Conservation (phyloP, 1,140 invertebrate species). For the Drosophila nigrodunni region DNA sequence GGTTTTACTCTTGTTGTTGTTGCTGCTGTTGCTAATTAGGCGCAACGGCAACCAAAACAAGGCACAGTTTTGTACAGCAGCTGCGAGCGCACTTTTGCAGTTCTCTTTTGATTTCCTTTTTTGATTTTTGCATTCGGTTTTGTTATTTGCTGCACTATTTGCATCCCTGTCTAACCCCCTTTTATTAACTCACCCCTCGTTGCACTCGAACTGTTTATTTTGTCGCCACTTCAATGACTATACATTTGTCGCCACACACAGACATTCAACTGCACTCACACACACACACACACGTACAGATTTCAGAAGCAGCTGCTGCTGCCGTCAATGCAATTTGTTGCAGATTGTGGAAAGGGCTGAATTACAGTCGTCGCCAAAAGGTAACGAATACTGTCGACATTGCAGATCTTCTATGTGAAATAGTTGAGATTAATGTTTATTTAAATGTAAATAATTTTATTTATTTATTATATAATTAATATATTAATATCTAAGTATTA, state of each 20-base stretch:
- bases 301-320: constrained; percentile 33
- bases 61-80: constrained; percentile 27
- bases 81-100: constrained; percentile 49
- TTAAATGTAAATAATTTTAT: too few relatives aligned
- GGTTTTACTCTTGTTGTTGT: constrained; percentile 14
- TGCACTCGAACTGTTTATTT: constrained; percentile 31
- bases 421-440: neutral
- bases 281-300: neutral
- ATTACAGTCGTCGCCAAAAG: neutral
- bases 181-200: constrained; percentile 30
- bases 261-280: neutral
- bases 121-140: constrained; percentile 28
- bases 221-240: constrained; percentile 41
- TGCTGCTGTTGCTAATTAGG: constrained; percentile 66
- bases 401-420: neutral
- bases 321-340: constrained; percentile 39
- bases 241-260: constrained; percentile 12
- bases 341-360: constrained; percentile 21
- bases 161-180: constrained; percentile 43
- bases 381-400: too few relatives aligned
- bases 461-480: too few relatives aligned
- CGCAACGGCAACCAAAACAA: constrained; percentile 59
- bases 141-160: constrained; percentile 63
- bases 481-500: too few relatives aligned
- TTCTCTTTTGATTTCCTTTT: constrained; percentile 5